Evolutionary conservation across 2,888 invertebrate species (phyloP), one percentile per base, ranked within the genome.

Genomic region (Linhomoeus sp.): DNA sequence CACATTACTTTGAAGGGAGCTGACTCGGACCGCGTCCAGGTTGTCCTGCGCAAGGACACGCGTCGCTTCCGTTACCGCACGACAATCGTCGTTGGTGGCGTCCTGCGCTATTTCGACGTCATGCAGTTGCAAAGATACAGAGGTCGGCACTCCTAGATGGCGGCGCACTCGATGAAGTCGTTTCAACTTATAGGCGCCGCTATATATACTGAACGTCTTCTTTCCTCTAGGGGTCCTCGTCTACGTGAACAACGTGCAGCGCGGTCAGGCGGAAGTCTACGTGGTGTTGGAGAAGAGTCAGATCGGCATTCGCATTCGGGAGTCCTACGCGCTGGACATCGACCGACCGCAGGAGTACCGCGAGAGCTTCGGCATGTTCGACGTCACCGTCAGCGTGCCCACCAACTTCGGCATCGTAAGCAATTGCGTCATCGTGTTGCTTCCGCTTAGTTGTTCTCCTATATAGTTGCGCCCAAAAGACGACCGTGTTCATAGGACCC

Each of bases 201-300:
- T 62, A 42, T 62, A 63, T 41, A 58, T 63, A 38, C 61, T 62
- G 50, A 59, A 58, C 47, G 59, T 62, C n/a, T n/a, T n/a, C 3
- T n/a, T 5, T n/a, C 3, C 19, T 19, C 12, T 35, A 57, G 60
- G 59, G 46, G 54, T 60, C 2, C 51, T 58, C 43, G 50, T 62
- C 43, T 62, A 63, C 43, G 59, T 63, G 40, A 63, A 63, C 51
- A 59, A 58, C 47, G 59, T 62, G 5, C 56, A 58, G 45, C 49
- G 58, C 40, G 60, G 60, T 29, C 60, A 62, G 47, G 56, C 61
- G 2, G 62, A 62, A 44, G 56, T 62, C 45, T 62, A 62, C 49
- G 59, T 62, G 1, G 58, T 63, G 1, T 45, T 62, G 23, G 59
- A 63, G 44, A 57, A 58, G 49, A 58, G 61, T 7, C 24, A 42